Evolutionary conservation across 2,113 vertebrate species (phyloP).

Genomic region (Tonatia bakeri): DNA sequence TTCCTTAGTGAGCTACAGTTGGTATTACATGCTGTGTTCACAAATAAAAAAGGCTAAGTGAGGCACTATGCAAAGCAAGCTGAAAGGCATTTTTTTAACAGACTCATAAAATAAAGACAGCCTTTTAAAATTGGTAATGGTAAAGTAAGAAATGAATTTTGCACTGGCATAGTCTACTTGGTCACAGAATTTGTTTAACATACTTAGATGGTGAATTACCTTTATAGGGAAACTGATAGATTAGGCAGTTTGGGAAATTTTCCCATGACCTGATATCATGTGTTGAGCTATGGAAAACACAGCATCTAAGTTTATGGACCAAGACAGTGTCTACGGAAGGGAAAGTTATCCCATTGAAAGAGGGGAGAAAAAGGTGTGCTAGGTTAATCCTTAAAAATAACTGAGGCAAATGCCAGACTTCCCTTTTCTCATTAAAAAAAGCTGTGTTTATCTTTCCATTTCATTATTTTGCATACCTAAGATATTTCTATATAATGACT

Average conservation of each 20-base stretch:
- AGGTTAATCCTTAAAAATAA: neutral
- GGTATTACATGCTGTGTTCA: neutral
- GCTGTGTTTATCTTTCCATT: neutral
- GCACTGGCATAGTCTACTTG: neutral
- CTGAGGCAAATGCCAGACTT: neutral
- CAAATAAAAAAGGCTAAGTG: neutral
- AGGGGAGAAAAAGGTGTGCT: neutral
- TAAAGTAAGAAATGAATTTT: neutral
- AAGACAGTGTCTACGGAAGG: neutral
- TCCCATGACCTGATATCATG: neutral
- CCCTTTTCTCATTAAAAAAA: neutral
- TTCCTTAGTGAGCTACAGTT: neutral
- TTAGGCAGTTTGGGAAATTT: neutral
- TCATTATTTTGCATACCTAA: neutral
- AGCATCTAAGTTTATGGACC: neutral
- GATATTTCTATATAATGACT: neutral
- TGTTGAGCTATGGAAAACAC: neutral
- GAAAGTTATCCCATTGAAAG: neutral
- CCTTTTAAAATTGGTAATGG: neutral
- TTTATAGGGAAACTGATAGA: neutral
- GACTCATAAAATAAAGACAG: neutral
- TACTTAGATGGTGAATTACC: neutral
- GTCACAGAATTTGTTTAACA: neutral
- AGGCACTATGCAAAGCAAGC: neutral
- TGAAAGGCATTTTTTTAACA: neutral